Conservation (phyloP, 2,797 vertebrate species). For the Coregonus sp. region DNA sequence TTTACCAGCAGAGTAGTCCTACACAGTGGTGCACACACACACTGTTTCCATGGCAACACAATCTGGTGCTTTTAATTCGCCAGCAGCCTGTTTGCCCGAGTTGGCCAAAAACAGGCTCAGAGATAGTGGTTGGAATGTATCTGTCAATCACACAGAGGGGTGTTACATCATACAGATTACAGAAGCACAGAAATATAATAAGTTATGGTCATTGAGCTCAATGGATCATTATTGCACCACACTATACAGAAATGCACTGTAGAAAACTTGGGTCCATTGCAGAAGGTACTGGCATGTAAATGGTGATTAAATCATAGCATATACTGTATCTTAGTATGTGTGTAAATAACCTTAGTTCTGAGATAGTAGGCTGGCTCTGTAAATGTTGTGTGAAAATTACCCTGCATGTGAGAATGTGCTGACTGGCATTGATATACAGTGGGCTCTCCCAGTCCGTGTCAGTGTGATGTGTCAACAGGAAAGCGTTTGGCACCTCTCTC, state of each 20-base stretch:
- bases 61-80: constrained; percentile 66
- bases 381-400: neutral
- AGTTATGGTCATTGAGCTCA: neutral
- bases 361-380: too few species aligned
- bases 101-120: constrained; percentile 65
- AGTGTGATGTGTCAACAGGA: neutral
- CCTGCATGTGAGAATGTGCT: neutral
- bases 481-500: neutral
- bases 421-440: neutral
- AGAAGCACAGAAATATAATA: neutral
- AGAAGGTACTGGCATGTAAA: neutral
- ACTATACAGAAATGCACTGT: neutral
- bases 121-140: constrained; percentile 54
- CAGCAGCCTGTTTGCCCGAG: constrained; percentile 64
- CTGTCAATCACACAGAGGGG: constrained; percentile 31
- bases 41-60: constrained; percentile 79
- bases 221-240: neutral
- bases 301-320: neutral
- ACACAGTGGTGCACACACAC: constrained; percentile 36
- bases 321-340: neutral
- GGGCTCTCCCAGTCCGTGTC: neutral
- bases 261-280: neutral
- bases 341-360: neutral
- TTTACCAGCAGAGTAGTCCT: constrained; percentile 38
- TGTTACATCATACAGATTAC: neutral